A percentile compares a stretch with the other conserved stretches of the same genome.
Conservation (phyloP, 2,888 invertebrate species). For the Cetonia aurata region DNA sequence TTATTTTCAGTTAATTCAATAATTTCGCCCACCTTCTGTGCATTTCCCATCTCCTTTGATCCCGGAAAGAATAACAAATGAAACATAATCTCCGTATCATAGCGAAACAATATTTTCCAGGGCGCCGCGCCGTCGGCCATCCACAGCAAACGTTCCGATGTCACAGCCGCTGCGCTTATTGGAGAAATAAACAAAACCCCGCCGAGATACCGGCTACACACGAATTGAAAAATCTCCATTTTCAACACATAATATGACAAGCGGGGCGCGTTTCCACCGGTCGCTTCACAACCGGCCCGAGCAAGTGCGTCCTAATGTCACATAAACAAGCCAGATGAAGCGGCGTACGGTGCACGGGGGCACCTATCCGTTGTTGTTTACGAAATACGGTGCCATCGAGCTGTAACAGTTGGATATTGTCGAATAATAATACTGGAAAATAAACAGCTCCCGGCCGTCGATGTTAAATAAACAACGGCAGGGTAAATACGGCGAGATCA, state of each 20-base stretch:
- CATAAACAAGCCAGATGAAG: slow-evolving; percentile 14
- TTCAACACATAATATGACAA: slow-evolving; percentile 31
- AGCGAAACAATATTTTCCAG: too few relatives aligned
- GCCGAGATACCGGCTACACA: slow-evolving; percentile 9
- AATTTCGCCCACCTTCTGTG: too few relatives aligned
- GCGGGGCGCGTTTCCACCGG: slow-evolving; percentile 6
- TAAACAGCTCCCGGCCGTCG: slow-evolving; percentile 10
- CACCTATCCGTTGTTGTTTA: slow-evolving; percentile 23
- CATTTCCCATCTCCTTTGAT: too few relatives aligned
- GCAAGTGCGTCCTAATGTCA: slow-evolving; percentile 16
- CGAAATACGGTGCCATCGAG: slow-evolving; percentile 22
- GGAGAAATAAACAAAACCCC: slow-evolving; percentile 28
- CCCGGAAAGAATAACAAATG: too few relatives aligned
- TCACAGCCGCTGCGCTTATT: neutral
- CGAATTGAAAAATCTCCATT: slow-evolving; percentile 35
- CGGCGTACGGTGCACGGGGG: neutral
- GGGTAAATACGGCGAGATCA: neutral
- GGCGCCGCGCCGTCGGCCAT: too few relatives aligned
- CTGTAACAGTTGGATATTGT: slow-evolving; percentile 40
- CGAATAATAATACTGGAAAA: slow-evolving; percentile 29
- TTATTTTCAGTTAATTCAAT: too few relatives aligned
- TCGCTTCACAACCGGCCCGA: slow-evolving; percentile 1
- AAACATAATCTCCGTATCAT: too few relatives aligned
- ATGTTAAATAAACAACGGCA: slow-evolving; percentile 27
- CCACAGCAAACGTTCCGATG: too few relatives aligned